Base-by-base conservation (phyloP, 2,113 vertebrate species). In the Oryzias woworae region DNA sequence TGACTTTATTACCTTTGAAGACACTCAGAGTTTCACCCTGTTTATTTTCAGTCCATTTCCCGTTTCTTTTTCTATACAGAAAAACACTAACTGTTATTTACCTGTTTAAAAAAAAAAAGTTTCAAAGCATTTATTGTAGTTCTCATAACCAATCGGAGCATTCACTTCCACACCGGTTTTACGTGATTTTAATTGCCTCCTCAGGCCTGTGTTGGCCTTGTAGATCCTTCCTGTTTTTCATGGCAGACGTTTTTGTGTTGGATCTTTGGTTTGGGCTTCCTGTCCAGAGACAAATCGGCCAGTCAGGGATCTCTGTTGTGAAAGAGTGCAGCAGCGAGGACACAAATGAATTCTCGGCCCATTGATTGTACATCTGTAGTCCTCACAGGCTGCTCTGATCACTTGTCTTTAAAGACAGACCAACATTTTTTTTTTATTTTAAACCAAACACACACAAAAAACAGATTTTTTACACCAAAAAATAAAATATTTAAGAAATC, bases 281-380 rank as follows among this genome's bases (percentile, higher is more conserved):
- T 92, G 88, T 92, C 92, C 90, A 91, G 90, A 92, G 71, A 63
- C 90, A 88, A 67, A 78, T 88, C 85, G 91, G 80, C 80, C 73
- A 73, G 80, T 82, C 82, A 86, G 66, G 85, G 84, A 92, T 90
- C 73, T 78, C 45, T 75, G 72, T 68, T 81, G 78, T 81, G 81
- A 75, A 68, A 69, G 72, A 75, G 64, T 72, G 71, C 62, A 71
- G 53, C 71, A 76, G 80, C 72, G 69, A 63, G 61, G 48, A 53
- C 63, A 44, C 53, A 26, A 47, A 78, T 58, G 89, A 87, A 88
- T 49, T 18, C 59, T 73, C 61, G 57, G 65, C 55, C 58, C 55
- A 17, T 20, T 62, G 12, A 55, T 53, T 43, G 3, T 28, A 3
- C 26, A 28, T 28, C 26, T 28, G 1, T 28, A 28, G 26, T 28